Percentiles rank a stretch among this genome's conserved stretches.
phyloP scores from a whole-genome alignment of 1,140 invertebrate genomes.

The Micrasema longulum region DNA sequence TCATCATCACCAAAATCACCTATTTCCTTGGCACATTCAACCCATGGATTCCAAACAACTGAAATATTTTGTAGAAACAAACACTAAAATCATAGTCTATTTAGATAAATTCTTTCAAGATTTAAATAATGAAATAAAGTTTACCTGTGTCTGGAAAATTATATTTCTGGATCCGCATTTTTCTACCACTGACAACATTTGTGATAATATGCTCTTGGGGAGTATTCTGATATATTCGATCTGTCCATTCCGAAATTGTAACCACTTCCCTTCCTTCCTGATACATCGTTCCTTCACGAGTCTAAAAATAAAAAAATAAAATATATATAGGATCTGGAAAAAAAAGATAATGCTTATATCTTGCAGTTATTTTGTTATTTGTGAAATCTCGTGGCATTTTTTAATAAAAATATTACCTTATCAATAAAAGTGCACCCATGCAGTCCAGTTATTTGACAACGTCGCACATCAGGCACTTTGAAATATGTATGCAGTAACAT shows the following conservation, averaged over 20 bases:
- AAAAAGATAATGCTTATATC: no score
- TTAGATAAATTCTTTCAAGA: not conserved
- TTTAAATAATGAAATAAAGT: conserved; percentile 1
- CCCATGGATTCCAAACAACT: conserved; percentile 98
- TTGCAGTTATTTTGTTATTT: no score
- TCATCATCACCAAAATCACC: conserved; percentile 95
- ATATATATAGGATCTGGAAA: not conserved
- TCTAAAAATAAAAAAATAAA: conserved; percentile 65
- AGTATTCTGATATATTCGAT: conserved; percentile 93
- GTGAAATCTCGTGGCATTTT: no score
- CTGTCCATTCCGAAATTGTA: conserved; percentile 90
- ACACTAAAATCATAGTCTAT: not conserved
- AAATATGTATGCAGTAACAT: conserved; percentile 95
- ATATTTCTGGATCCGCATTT: conserved; percentile 92
- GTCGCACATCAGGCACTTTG: conserved; percentile 91
- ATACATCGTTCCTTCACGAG: conserved; percentile 83
- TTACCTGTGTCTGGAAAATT: conserved; percentile 92
- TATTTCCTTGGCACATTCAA: conserved; percentile 91
- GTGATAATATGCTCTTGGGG: conserved; percentile 93
- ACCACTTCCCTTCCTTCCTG: conserved; percentile 91
- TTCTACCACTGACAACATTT: conserved; percentile 90
- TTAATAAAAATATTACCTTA: conserved; percentile 77
- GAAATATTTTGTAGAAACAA: conserved; percentile 49
- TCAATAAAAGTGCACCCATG: conserved; percentile 93
- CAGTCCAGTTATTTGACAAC: conserved; percentile 91